Conservation (phyloP, 2,888 invertebrate species). For the Teleogryllus oceanicus region DNA sequence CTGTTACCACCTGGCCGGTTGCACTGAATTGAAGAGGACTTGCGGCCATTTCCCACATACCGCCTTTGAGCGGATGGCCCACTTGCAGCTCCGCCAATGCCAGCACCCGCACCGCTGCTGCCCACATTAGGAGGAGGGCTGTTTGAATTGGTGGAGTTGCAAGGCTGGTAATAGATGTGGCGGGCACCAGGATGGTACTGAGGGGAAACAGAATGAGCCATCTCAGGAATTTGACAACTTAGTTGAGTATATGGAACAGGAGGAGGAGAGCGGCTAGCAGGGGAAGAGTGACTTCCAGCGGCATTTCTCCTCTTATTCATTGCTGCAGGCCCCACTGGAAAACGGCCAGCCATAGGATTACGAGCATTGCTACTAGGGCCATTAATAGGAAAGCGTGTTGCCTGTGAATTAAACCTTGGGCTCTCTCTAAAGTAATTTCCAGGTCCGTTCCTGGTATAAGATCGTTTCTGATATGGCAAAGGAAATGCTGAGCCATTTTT, state of each 20-base stretch:
- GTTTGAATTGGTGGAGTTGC: conserved; percentile 6
- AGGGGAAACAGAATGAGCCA: conserved; percentile 27
- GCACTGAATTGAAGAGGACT: not conserved
- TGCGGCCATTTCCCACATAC: conserved; percentile 24
- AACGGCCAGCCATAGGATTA: conserved; percentile 7
- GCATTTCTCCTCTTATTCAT: conserved; percentile 18
- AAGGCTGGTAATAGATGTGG: conserved; percentile 24
- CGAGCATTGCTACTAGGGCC: not conserved
- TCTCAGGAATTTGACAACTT: conserved; percentile 23
- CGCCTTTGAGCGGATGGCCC: conserved; percentile 20
- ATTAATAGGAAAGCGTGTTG: not conserved
- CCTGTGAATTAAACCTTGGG: not conserved
- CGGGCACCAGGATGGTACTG: conserved; percentile 26
- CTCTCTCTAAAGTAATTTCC: not conserved
- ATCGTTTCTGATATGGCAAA: not conserved
- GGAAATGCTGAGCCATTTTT: not conserved
- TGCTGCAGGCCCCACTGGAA: not conserved
- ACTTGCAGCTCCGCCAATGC: conserved; percentile 3
- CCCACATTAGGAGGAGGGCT: conserved; percentile 6
- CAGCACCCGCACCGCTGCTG: not conserved
- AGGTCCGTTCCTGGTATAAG: not conserved
- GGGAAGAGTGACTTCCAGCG: not conserved
- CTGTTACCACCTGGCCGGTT: not conserved
- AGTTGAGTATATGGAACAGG: conserved; percentile 25
- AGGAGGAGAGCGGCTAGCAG: conserved; percentile 21